Evolutionary conservation across 1,140 invertebrate genomes (phyloP), one percentile per base, ranked within the genome.

Genomic region (Trachymyrmex septentrionalis): DNA sequence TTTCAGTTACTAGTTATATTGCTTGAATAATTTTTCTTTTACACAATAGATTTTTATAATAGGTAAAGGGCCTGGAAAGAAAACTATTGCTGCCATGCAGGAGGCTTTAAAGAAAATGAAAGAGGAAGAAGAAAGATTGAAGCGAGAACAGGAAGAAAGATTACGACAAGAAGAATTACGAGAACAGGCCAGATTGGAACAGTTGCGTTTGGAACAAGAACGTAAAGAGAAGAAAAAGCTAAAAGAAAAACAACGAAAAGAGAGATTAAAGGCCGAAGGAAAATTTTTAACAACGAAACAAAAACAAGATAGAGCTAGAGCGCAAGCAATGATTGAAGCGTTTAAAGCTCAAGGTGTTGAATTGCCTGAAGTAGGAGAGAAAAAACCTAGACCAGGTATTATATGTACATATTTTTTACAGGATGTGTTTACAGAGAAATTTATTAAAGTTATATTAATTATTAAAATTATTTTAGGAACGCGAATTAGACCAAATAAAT

Each of bases 161-260:
- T 96, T 98, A 24, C 96, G 95, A 30, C 96, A 96, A 89, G 97
- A 97, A 93, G 98, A 98, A 93, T 97, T 98, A 92, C 96, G 97
- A 30, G 97, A 98, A 92, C 95, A 95, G 73, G 96, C 96, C 38
- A 96, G 97, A 71, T 95, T 97, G 82, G 98, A 98, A 95, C 97
- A 97, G 85, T 93, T 98, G 55, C 96, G 97, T 86, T 94, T 98
- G 86, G 98, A 99, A 94, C 97, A 98, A 94, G 99, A 98, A 95
- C 96, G 96, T 76, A 99, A 99, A 93, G 97, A 99, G 91, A 97
- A 96, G 87, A 99, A 99, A 93, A 99, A 99, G 93, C 97, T 98
- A 91, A 99, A 99, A 93, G 98, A 99, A 96, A 99, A 99, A 91
- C 99, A 99, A 93, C 97, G 97, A 84, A 98, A 98, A 95, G 98